Percentiles rank a stretch among this genome's conserved stretches.
Conservation (phyloP, 2,888 invertebrate species). For the Drosophila vallismaia region DNA sequence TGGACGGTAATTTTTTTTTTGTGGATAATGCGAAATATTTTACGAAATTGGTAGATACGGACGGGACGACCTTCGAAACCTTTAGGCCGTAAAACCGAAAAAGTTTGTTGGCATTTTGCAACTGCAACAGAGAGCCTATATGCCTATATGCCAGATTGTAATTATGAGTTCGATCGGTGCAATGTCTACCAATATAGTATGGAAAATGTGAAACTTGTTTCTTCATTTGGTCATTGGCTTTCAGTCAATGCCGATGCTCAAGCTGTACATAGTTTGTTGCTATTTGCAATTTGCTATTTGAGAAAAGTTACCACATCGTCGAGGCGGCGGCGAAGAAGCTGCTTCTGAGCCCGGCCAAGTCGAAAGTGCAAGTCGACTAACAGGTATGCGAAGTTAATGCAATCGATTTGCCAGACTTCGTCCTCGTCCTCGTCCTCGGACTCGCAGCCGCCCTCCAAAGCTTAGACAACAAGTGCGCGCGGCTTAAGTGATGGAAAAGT, state of each 20-base stretch:
- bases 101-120: constrained; percentile 16
- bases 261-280: constrained; percentile 1
- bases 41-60: constrained; percentile 11
- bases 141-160: constrained; percentile 9
- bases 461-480: constrained; percentile 52
- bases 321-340: constrained; percentile 19
- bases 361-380: constrained; percentile 70
- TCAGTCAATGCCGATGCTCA: constrained; percentile 34
- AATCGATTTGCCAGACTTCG: constrained; percentile 63
- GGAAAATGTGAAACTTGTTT: constrained; percentile 68
- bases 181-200: constrained; percentile 23
- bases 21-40: not conserved
- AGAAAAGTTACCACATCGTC: constrained; percentile 32
- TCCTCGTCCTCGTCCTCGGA: constrained; percentile 2
- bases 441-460: constrained; percentile 11
- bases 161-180: constrained; percentile 25
- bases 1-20: not conserved
- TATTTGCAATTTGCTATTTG: not conserved
- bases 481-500: constrained; percentile 41
- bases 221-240: constrained; percentile 75
- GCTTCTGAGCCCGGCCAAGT: constrained; percentile 23
- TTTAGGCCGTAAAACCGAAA: constrained; percentile 18
- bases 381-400: constrained; percentile 59
- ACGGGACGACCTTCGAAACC: constrained; percentile 36
- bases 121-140: constrained; percentile 30